Conservation (phyloP, 1,140 invertebrate genomes). For the Acyrthosiphon pisum region DNA sequence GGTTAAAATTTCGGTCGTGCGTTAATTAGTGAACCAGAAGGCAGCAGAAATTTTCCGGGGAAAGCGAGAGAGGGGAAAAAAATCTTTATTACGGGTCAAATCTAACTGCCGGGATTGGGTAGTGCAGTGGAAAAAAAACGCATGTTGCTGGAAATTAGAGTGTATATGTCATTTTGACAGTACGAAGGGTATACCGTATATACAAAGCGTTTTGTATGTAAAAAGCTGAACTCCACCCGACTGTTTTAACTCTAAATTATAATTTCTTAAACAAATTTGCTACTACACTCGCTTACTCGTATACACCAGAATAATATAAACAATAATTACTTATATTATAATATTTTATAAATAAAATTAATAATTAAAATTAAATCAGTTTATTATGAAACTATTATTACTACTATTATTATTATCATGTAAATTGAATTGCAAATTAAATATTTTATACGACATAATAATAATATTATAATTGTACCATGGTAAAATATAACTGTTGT, state of each 20-base stretch:
- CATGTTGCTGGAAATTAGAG: not conserved
- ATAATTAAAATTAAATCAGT: not conserved
- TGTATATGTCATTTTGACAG: slow-evolving; percentile 26
- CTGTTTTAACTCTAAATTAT: not conserved
- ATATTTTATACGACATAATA: not conserved
- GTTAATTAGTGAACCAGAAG: slow-evolving; percentile 26
- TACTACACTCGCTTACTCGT: not conserved
- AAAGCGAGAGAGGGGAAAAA: not conserved
- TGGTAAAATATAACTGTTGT: not conserved
- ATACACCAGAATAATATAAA: not conserved
- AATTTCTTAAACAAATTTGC: not conserved
- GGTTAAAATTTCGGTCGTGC: not conserved
- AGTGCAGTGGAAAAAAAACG: not conserved
- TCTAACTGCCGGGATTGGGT: not conserved
- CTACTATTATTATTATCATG: not conserved
- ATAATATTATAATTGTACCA: not conserved
- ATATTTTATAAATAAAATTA: not conserved
- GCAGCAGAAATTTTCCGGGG: not conserved
- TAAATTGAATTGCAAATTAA: not conserved
- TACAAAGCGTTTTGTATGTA: not conserved
- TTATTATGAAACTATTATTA: not conserved
- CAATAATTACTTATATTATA: not conserved
- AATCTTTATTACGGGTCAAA: not conserved
- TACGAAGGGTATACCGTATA: not conserved
- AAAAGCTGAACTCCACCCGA: not conserved